Percentiles rank a stretch among this genome's conserved stretches.
These are phyloP conservation scores for Neopipo cinnamomea DNA, from an alignment of 2,113 vertebrate genomes.

Conservation along the genomic window DNA sequence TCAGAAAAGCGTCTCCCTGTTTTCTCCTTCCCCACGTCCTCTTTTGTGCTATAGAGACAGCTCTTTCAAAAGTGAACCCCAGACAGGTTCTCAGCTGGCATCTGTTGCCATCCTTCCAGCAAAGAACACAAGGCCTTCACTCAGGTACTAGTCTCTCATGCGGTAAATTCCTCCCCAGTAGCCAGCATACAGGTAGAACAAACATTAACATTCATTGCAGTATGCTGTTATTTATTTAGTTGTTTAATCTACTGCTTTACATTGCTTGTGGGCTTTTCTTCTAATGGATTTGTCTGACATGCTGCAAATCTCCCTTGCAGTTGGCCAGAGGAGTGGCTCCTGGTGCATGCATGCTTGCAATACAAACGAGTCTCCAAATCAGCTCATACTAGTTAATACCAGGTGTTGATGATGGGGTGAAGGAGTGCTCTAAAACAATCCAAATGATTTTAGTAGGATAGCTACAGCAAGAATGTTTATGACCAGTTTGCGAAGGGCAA, in stretches of 20 bases:
- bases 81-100: background rate
- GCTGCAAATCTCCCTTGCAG: background rate
- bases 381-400: background rate
- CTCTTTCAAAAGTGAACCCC: background rate
- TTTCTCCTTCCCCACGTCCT: background rate
- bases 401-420: background rate
- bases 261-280: conserved; percentile 28
- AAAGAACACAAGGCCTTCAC: background rate
- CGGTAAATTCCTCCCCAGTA: background rate
- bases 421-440: background rate
- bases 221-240: conserved; percentile 6
- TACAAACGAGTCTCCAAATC: background rate
- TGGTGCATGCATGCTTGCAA: background rate
- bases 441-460: background rate
- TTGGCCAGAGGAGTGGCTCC: background rate
- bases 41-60: background rate
- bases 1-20: background rate
- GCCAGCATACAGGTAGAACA: background rate
- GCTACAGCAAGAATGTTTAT: background rate
- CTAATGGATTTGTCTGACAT: conserved; percentile 26
- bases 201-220: background rate
- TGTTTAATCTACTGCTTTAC: conserved; percentile 23
- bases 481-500: background rate
- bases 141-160: background rate
- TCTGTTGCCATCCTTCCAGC: background rate